Base-by-base conservation (phyloP, 2,113 vertebrate genomes). In the Podarcis muralis region DNA sequence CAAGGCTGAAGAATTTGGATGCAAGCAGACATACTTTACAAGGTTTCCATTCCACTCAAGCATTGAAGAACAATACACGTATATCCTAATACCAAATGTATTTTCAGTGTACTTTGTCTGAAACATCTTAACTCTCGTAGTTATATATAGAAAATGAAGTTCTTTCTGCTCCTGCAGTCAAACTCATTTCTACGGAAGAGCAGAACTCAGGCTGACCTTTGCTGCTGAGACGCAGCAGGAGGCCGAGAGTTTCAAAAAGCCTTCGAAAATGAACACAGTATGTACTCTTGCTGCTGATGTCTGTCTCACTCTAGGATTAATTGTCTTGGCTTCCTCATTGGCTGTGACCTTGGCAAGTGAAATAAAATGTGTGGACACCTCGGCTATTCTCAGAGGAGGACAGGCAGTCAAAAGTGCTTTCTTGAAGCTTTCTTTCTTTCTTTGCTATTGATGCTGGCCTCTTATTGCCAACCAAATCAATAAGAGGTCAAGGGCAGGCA, bases 261-360 rank as follows among this genome's bases (percentile, higher is more conserved):
- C 0, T 40, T 43, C 48, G 66, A 83, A 92, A 91, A 86, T 78
- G 1, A 80, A 92, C 86, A 48, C 37, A 4, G 9, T 1, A 13
- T 35, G 4, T 89, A 32, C 48, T 92, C 32, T 86, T 86, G n/a
- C 65, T 83, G 79, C 48, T 89, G 77, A 32, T 89, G n/a, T 48
- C 84, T 88, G 85, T 87, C 90, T 65, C 5, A 9, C 59, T 59
- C 69, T 35, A 84, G 74, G 91, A 91, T 89, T 37, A 88, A 90
- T 84, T 48, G 85, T 30, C 0, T 9, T 1, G 1, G 22, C 53
- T 84, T 87, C 25, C 79, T 92, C 83, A 71, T 84, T 84, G 76
- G 22, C 71, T 87, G 16, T 84, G 66, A 85, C 82, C 27, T 85
- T 89, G 75, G 23, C 68, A 83, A 62, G 88, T 86, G 75, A 90